These are phyloP conservation scores for Drosophila rhopaloa DNA, from an alignment of 1,140 invertebrate genomes.

Conservation along the genomic window DNA sequence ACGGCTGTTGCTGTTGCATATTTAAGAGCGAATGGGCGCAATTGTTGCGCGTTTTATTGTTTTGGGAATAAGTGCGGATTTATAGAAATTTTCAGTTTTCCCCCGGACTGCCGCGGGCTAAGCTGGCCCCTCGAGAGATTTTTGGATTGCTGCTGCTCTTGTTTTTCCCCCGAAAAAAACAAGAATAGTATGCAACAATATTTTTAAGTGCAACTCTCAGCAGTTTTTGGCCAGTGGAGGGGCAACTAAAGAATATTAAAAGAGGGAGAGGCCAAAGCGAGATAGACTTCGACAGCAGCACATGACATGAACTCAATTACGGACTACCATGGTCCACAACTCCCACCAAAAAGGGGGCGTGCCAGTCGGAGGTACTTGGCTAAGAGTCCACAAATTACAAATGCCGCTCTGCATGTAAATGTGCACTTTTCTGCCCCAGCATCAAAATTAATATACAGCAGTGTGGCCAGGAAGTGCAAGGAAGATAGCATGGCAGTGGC, in stretches of 20 bases:
- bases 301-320: conserved; percentile 76
- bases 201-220: conserved; percentile 47
- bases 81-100: conserved; percentile 72
- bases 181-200: conserved; percentile 27
- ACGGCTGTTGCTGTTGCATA: conserved; percentile 57
- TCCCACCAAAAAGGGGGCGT: conserved; percentile 43
- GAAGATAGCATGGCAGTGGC: conserved; percentile 9
- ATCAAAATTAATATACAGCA: conserved; percentile 81
- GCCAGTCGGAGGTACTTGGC: conserved; percentile 44
- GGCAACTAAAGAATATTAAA: conserved; percentile 17
- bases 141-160: conserved; percentile 14
- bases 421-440: conserved; percentile 71
- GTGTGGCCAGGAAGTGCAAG: conserved; percentile 29
- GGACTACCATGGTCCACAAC: conserved; percentile 5
- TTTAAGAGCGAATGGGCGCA: conserved; percentile 72
- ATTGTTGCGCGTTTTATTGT: conserved; percentile 82
- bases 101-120: conserved; percentile 9
- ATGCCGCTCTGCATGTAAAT: conserved; percentile 79
- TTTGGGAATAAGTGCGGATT: conserved; percentile 81
- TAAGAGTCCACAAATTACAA: conserved; percentile 77
- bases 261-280: not conserved
- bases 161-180: conserved; percentile 13
- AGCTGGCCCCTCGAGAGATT: conserved; percentile 36
- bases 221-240: conserved; percentile 10
- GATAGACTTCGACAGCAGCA: conserved; percentile 42